A percentile compares a stretch with the other conserved stretches of the same genome.
Evolutionary conservation across 2,797 vertebrate species (phyloP).

Genomic region (Crocodylus rhombifer): DNA sequence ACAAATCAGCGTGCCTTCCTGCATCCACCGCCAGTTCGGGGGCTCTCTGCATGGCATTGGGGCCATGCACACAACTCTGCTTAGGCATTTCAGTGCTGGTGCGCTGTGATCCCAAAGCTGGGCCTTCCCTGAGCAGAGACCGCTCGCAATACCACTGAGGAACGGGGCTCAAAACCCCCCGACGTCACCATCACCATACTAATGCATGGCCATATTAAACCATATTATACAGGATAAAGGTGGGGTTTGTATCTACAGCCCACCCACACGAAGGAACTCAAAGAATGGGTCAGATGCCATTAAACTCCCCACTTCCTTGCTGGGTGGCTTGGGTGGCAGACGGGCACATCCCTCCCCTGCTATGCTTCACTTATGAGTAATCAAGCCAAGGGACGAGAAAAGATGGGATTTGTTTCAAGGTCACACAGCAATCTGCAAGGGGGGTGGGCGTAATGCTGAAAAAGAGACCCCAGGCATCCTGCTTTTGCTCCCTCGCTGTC

Average conservation of each 20-base stretch:
- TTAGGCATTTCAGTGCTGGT: background rate
- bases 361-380: too few relatives aligned
- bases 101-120: background rate
- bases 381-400: background rate
- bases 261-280: background rate
- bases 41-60: background rate
- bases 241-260: background rate
- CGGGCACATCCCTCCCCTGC: too few relatives aligned
- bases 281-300: background rate
- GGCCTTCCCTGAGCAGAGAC: background rate
- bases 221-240: too few relatives aligned
- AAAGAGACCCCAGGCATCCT: background rate
- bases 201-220: too few relatives aligned
- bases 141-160: background rate
- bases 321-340: accelerated
- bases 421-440: accelerated
- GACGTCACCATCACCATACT: background rate
- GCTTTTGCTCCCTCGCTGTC: accelerated
- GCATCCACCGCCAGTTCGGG: accelerated
- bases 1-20: accelerated
- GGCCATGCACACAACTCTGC: background rate
- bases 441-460: background rate
- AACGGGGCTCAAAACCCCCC: background rate
- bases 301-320: background rate
- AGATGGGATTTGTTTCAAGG: background rate